Conservation (phyloP, 2,113 vertebrate genomes). For the Amphiprion ocellaris region DNA sequence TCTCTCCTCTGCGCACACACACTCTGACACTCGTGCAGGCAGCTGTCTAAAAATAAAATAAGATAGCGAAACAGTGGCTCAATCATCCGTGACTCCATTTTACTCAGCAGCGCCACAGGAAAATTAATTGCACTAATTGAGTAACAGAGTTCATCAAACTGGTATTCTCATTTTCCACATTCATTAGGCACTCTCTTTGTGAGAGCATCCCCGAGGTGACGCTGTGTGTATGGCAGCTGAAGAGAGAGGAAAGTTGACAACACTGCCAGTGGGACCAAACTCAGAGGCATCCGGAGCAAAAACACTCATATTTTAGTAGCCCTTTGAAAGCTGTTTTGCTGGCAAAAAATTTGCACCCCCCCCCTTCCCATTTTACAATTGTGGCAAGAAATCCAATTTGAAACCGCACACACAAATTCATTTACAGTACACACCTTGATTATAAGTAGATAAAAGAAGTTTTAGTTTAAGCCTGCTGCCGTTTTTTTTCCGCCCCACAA, state of each 20-base stretch:
- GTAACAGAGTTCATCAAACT: slow-evolving; percentile 92
- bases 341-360: slow-evolving; percentile 1
- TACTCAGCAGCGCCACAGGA: slow-evolving; percentile 87
- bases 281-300: slow-evolving; percentile 20
- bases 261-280: slow-evolving; percentile 36
- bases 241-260: slow-evolving; percentile 32
- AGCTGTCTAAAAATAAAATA: slow-evolving; percentile 73
- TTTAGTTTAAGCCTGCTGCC: slow-evolving; percentile 29
- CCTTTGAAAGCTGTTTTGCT: slow-evolving; percentile 18
- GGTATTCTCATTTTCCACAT: slow-evolving; percentile 89
- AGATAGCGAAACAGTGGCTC: slow-evolving; percentile 72
- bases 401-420: background rate
- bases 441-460: background rate
- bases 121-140: slow-evolving; percentile 97
- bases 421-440: background rate
- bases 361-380: background rate
- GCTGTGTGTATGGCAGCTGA: slow-evolving; percentile 32
- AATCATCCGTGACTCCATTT: slow-evolving; percentile 87
- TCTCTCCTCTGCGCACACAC: slow-evolving; percentile 14
- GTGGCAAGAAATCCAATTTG: slow-evolving; percentile 2
- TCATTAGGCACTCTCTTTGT: slow-evolving; percentile 86
- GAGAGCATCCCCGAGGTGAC: slow-evolving; percentile 75
- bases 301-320: slow-evolving; percentile 16
- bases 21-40: slow-evolving; percentile 23
- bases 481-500: slow-evolving; percentile 7